Evolutionary conservation across 53 echinoderm and acorn worm species (phyloP).

Genomic region (Temnopleurus reevesii): DNA sequence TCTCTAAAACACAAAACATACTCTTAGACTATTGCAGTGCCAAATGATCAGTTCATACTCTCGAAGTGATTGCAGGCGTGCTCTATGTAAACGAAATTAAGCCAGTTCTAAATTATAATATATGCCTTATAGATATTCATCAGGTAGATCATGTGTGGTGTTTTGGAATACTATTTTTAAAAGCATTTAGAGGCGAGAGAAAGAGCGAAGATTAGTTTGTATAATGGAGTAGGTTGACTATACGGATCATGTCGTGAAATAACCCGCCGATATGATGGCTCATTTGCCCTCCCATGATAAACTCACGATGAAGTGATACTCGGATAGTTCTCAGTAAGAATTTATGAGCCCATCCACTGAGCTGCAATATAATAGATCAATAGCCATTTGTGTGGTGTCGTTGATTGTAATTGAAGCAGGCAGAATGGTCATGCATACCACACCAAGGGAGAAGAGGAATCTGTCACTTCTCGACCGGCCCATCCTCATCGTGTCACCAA

Average conservation of each 20-base stretch:
- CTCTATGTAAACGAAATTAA: not conserved
- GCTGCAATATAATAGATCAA: slow-evolving; percentile 17
- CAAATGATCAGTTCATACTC: not conserved
- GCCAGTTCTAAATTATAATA: not conserved
- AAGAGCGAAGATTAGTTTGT: not conserved
- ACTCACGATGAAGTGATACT: not conserved
- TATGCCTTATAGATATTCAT: not conserved
- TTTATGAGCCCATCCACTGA: not conserved
- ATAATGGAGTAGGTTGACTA: not conserved
- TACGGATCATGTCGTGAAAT: not conserved
- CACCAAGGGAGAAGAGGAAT: not conserved
- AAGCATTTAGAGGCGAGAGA: not conserved
- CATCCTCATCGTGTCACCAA: not conserved
- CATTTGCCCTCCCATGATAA: not conserved
- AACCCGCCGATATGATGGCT: slow-evolving; percentile 4
- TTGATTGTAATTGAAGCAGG: slow-evolving; percentile 21
- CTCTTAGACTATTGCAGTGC: not conserved
- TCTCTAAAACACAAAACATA: not conserved
- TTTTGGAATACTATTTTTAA: not conserved
- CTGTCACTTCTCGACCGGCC: not conserved
- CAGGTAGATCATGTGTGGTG: not conserved
- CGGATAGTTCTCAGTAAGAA: not conserved
- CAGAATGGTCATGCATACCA: slow-evolving; percentile 21
- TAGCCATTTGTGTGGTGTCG: slow-evolving; percentile 21
- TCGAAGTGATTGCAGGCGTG: not conserved